These are phyloP conservation scores for Podabrus alpinus DNA, from an alignment of 2,888 invertebrate species.

Conservation along the genomic window DNA sequence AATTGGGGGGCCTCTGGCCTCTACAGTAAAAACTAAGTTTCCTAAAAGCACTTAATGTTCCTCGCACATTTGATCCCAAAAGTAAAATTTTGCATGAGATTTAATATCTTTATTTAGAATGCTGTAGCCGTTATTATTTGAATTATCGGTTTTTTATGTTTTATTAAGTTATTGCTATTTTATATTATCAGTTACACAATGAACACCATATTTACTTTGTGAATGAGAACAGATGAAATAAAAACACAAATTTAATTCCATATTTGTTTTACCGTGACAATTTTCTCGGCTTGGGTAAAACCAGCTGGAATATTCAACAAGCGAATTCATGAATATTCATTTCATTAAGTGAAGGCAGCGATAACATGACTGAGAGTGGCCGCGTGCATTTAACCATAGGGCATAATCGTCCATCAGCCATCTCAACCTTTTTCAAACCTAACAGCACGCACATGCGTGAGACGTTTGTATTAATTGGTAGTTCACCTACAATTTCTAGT, in stretches of 20 bases:
- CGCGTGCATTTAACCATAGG: conserved; percentile 40
- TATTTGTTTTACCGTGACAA: conserved; percentile 41
- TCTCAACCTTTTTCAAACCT: conserved; percentile 10
- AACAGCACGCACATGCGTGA: conserved; percentile 20
- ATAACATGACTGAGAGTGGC: conserved; percentile 42
- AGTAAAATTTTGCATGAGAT: neutral
- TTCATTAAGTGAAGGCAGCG: conserved; percentile 48
- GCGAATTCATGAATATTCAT: conserved; percentile 49
- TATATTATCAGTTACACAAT: neutral
- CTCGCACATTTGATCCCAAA: neutral
- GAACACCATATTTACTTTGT: neutral
- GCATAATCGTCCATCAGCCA: conserved; percentile 36
- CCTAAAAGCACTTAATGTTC: neutral
- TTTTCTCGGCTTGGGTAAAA: conserved; percentile 39
- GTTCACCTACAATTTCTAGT: neutral
- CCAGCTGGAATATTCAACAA: conserved; percentile 46
- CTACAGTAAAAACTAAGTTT: neutral
- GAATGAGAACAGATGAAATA: conserved; percentile 4
- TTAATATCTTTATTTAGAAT: neutral
- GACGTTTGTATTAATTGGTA: conserved; percentile 5
- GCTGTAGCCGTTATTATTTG: neutral
- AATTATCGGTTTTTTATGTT: neutral
- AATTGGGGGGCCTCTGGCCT: neutral
- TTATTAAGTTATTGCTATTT: neutral
- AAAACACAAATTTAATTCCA: conserved; percentile 37